Percentiles rank a stretch among this genome's conserved stretches.
Evolutionary conservation across 2,888 invertebrate genomes (phyloP).

Genomic region (Latheticus oryzae): DNA sequence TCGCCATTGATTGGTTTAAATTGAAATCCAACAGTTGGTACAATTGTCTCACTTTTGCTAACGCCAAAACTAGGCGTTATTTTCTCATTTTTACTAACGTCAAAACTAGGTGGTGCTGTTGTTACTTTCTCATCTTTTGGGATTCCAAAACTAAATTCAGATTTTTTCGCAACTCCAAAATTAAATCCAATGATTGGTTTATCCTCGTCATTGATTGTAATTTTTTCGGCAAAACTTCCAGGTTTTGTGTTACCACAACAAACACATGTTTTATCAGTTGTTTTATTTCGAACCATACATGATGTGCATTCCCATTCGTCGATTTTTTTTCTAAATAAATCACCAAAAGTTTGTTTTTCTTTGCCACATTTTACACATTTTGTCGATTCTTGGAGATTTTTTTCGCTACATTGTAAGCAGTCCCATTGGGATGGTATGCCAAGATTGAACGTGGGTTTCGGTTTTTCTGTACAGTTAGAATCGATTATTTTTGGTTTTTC

Average conservation of each 20-base stretch:
- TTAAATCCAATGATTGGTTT: slow-evolving; percentile 60
- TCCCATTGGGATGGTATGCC: slow-evolving; percentile 50
- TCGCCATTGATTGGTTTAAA: too few species aligned
- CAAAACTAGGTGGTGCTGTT: slow-evolving; percentile 3
- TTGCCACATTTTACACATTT: slow-evolving; percentile 69
- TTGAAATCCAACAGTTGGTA: slow-evolving; percentile 2
- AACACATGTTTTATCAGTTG: slow-evolving; percentile 65
- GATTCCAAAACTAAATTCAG: slow-evolving; percentile 34
- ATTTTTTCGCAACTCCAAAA: too few species aligned
- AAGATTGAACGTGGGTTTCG: slow-evolving; percentile 50
- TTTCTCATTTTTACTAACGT: slow-evolving; percentile 17
- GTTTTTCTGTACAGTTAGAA: too few species aligned
- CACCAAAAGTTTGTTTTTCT: slow-evolving; percentile 61
- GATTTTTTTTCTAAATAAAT: slow-evolving; percentile 36
- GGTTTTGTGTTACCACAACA: slow-evolving; percentile 72
- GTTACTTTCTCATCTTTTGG: slow-evolving; percentile 23
- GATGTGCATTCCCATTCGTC: slow-evolving; percentile 69
- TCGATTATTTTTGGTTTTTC: too few species aligned
- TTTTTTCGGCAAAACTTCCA: slow-evolving; percentile 51
- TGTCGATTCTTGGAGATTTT: slow-evolving; percentile 47
- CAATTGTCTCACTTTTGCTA: slow-evolving; percentile 9
- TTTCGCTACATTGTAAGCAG: slow-evolving; percentile 31
- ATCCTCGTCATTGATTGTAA: slow-evolving; percentile 40
- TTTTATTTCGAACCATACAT: slow-evolving; percentile 69
- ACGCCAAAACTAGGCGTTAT: slow-evolving; percentile 5